phyloP scores from a whole-genome alignment of 2,113 vertebrate genomes.

The Ascaphus truei region DNA sequence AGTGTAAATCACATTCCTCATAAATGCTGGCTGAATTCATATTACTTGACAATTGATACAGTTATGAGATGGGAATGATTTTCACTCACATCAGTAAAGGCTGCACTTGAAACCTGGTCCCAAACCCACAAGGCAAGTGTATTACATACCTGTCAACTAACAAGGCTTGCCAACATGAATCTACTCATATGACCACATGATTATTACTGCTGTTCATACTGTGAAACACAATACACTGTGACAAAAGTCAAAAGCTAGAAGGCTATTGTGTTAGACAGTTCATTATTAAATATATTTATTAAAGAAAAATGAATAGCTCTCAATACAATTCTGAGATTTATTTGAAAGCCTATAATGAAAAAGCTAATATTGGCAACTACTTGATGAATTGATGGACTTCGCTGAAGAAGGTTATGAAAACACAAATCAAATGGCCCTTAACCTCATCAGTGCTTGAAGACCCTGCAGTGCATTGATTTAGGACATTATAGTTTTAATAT shows the following conservation, averaged over 20 bases:
- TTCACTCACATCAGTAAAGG: constrained; percentile 48
- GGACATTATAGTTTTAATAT: too few relatives aligned
- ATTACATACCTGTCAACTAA: constrained; percentile 51
- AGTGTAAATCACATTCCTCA: constrained; percentile 37
- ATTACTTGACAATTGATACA: constrained; percentile 41
- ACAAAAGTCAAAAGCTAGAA: constrained; percentile 49
- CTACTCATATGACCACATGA: constrained; percentile 46
- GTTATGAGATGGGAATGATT: constrained; percentile 52
- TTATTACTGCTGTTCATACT: constrained; percentile 47
- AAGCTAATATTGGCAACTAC: constrained; percentile 14
- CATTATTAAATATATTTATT: constrained; percentile 55
- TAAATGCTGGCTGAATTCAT: constrained; percentile 38
- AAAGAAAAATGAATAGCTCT: constrained; percentile 40
- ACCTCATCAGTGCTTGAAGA: neutral
- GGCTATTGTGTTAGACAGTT: constrained; percentile 48
- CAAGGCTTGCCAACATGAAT: constrained; percentile 54
- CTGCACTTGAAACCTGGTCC: constrained; percentile 52
- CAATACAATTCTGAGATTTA: constrained; percentile 45
- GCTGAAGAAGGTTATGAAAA: constrained; percentile 12
- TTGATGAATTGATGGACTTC: constrained; percentile 4
- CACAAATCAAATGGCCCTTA: constrained; percentile 23
- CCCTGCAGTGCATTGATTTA: too few relatives aligned
- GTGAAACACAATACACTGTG: constrained; percentile 43
- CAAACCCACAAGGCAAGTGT: constrained; percentile 46
- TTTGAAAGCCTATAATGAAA: constrained; percentile 45